These are phyloP conservation scores for Aradus depressus DNA, from an alignment of 2,888 invertebrate genomes.

Conservation along the genomic window DNA sequence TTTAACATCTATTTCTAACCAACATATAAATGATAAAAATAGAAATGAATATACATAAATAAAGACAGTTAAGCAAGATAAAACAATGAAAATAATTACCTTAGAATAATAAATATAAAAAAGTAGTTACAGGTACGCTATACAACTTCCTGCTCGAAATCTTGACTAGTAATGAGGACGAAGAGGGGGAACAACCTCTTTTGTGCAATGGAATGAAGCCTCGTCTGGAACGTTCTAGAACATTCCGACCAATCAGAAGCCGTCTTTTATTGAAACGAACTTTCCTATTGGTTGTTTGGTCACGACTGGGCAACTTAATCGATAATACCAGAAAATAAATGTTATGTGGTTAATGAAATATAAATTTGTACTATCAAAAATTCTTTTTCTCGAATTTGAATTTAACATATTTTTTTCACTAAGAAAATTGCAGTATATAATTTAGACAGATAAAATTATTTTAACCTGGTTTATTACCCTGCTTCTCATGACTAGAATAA, in stretches of 20 bases:
- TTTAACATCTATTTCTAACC: neutral
- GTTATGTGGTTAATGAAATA: too few relatives aligned
- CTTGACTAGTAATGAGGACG: slow-evolving; percentile 8
- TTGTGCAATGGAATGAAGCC: neutral
- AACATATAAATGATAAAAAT: neutral
- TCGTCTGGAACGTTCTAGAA: slow-evolving; percentile 12
- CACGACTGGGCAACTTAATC: too few relatives aligned
- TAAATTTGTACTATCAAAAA: too few relatives aligned
- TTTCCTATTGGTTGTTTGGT: neutral
- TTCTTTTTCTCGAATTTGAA: too few relatives aligned
- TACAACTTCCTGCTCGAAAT: slow-evolving; percentile 10
- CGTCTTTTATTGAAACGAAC: neutral
- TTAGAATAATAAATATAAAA: slow-evolving; percentile 8
- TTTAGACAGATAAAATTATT: too few relatives aligned
- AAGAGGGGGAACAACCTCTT: neutral
- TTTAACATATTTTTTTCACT: too few relatives aligned
- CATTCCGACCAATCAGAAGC: slow-evolving; percentile 4
- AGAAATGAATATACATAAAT: neutral
- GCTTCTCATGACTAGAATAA: too few relatives aligned
- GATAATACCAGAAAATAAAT: too few relatives aligned
- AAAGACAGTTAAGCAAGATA: neutral
- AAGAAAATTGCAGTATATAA: too few relatives aligned
- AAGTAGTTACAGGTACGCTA: slow-evolving; percentile 12
- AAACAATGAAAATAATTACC: slow-evolving; percentile 9
- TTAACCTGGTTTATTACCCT: too few relatives aligned